A percentile compares a stretch with the other conserved stretches of the same genome.
Conservation (phyloP, 2,113 vertebrate genomes). For the Aplodontia rufa region DNA sequence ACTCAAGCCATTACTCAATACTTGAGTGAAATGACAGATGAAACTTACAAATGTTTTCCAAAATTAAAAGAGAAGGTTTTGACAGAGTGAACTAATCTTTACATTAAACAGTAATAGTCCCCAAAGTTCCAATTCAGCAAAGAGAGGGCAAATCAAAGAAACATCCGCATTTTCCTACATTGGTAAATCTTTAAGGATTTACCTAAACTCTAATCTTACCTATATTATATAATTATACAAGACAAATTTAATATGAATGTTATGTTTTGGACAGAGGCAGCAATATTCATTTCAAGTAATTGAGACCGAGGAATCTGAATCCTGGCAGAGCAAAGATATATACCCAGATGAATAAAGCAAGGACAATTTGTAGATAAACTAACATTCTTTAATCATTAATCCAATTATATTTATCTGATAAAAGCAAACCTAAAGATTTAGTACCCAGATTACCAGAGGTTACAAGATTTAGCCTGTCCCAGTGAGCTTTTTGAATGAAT, state of each 20-base stretch:
- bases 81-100: constrained; percentile 41
- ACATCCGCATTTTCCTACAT: constrained; percentile 23
- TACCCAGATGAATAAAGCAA: not conserved
- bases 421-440: constrained; percentile 39
- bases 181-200: constrained; percentile 15
- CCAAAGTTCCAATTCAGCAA: not conserved
- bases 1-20: not conserved
- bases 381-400: constrained; percentile 34
- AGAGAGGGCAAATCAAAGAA: constrained; percentile 32
- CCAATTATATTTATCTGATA: constrained; percentile 51
- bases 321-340: not conserved
- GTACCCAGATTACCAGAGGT: constrained; percentile 15
- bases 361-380: constrained; percentile 36
- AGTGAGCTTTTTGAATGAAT: not conserved
- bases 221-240: constrained; percentile 19
- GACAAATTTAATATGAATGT: constrained; percentile 1
- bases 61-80: constrained; percentile 55
- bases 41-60: constrained; percentile 37
- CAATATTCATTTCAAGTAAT: not conserved
- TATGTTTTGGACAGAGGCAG: not conserved
- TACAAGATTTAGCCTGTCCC: not conserved
- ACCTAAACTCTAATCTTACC: constrained; percentile 33
- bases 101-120: constrained; percentile 29
- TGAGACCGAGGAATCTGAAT: not conserved
- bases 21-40: constrained; percentile 35